A percentile compares a stretch with the other conserved stretches of the same genome.
Conservation (phyloP, 2,888 invertebrate species). For the Thecophora atra region DNA sequence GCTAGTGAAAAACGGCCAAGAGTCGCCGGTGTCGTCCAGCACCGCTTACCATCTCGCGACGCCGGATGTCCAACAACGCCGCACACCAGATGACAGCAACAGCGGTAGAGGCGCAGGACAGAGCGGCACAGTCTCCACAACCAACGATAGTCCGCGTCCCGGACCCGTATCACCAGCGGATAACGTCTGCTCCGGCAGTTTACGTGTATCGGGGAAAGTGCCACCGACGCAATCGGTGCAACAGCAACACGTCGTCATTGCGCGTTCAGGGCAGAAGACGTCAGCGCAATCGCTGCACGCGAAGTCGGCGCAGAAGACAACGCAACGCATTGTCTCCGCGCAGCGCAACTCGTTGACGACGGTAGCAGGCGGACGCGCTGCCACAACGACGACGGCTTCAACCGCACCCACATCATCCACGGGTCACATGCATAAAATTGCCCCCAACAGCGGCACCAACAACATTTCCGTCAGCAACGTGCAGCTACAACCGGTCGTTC, state of each 20-base stretch:
- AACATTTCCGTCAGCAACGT: constrained; percentile 51
- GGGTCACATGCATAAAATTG: constrained; percentile 48
- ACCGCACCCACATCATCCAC: constrained; percentile 72
- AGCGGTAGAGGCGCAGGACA: constrained; percentile 78
- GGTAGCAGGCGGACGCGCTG: constrained; percentile 77
- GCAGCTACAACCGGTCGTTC: constrained; percentile 57
- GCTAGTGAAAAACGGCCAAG: constrained; percentile 66
- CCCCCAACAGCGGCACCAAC: constrained; percentile 50
- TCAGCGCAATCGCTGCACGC: constrained; percentile 43
- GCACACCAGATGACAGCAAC: constrained; percentile 55
- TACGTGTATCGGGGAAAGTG: constrained; percentile 46
- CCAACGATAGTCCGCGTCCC: constrained; percentile 78
- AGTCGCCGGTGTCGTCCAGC: constrained; percentile 60
- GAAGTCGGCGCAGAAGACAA: constrained; percentile 62
- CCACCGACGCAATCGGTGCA: constrained; percentile 44
- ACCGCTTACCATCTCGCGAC: constrained; percentile 50
- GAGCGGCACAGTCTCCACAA: constrained; percentile 85
- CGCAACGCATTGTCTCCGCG: constrained; percentile 48
- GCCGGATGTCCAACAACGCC: constrained; percentile 48
- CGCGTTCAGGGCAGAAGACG: constrained; percentile 62
- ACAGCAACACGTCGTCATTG: constrained; percentile 41
- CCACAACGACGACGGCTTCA: constrained; percentile 50
- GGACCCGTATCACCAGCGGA: constrained; percentile 71
- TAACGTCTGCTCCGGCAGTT: constrained; percentile 51
- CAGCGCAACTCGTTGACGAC: constrained; percentile 81